Conservation (phyloP, 2,888 invertebrate genomes). For the Amblyjoppa proteus region DNA sequence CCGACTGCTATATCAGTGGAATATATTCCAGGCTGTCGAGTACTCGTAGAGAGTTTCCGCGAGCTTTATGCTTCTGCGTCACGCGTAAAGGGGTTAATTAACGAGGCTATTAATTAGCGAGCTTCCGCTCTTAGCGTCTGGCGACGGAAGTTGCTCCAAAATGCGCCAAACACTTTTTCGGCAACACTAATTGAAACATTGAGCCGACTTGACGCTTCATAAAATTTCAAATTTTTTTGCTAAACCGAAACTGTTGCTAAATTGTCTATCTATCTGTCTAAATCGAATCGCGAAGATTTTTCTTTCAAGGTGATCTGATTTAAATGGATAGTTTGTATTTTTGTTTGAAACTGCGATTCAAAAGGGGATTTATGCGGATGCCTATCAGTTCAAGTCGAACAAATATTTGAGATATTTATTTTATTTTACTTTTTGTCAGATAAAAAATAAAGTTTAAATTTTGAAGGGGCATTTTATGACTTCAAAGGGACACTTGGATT, state of each 20-base stretch:
- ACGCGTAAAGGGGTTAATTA: slow-evolving; percentile 54
- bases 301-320: not conserved
- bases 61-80: slow-evolving; percentile 30
- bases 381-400: not conserved
- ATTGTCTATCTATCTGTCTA: too few species aligned
- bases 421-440: not conserved
- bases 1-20: slow-evolving; percentile 1
- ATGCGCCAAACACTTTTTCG: not conserved
- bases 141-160: not conserved
- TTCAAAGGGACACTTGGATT: too few species aligned
- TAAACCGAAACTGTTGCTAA: not conserved
- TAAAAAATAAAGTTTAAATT: too few species aligned
- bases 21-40: slow-evolving; percentile 28
- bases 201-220: not conserved
- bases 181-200: slow-evolving; percentile 4
- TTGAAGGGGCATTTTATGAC: not conserved
- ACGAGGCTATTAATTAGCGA: slow-evolving; percentile 59
- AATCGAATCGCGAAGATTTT: not conserved
- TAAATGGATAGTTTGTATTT: not conserved
- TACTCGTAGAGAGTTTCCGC: slow-evolving; percentile 44
- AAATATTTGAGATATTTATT: not conserved
- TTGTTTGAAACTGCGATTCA: not conserved
- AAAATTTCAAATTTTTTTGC: not conserved
- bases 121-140: slow-evolving; percentile 23
- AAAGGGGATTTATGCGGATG: not conserved